Base-by-base conservation (phyloP, 2,888 invertebrate genomes). In the Athalia circularis region DNA sequence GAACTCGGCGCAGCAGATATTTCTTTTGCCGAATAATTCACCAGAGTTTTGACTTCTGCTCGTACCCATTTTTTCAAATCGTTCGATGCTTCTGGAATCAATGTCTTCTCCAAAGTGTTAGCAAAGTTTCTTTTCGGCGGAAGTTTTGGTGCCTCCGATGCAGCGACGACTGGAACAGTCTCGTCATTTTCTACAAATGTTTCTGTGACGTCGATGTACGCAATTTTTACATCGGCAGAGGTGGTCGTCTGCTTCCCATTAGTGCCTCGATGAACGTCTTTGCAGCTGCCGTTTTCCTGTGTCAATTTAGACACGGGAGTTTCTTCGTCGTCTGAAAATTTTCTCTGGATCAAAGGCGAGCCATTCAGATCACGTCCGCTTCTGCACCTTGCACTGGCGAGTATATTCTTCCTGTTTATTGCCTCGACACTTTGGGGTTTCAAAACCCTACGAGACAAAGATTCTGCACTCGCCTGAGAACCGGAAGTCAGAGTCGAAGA, bases 331-430 rank as follows among this genome's bases (percentile, higher is more conserved):
- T 90, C 90, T 9, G 87, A 84, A 89, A 94, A 94, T 87, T 95
- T 94, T 81, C 95, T 92, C 91, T 95, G 94, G 85, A 95, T 93
- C 82, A 95, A 92, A 65, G 95, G 94, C 64, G 95, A 95, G 70
- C 95, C 94, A 85, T 95, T 95, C 78, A 94, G 92, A 88, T 95
- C 95, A 84, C 94, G 93, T 6, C 96, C 97, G 88, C 96, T 96
- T 85, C 96, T 93, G 88, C 95, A 96, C 90, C 96, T 95, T 0
- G 97, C 96, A 68, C 96, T 96, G 43, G 96, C 96, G 75, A 97
- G 91, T 82, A 97, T 96, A 88, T 96, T 97, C 90, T 96, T 95
- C 76, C 97, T 93, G 89, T 96, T 97, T 81, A 96, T 94, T 1
- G 96, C 96, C 89, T 96, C 96, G 62, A 96, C 95, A 85, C 95